Conservation (phyloP, 2,888 invertebrate species). For the Calameuta filiformis region DNA sequence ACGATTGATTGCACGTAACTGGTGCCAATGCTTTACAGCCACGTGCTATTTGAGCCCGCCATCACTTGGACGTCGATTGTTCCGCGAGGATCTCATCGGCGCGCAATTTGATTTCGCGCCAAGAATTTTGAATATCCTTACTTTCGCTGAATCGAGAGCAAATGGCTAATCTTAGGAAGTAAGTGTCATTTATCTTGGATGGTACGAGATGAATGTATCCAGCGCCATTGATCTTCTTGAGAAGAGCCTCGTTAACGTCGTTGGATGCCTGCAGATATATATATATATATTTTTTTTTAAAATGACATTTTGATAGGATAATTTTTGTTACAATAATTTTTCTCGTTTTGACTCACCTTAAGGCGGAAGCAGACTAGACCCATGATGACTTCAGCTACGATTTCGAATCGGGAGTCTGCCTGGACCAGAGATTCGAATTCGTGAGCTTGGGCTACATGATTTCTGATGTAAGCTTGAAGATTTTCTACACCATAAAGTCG, state of each 20-base stretch:
- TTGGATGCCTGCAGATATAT: constrained; percentile 73
- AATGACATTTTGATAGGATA: neutral
- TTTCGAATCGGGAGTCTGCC: constrained; percentile 86
- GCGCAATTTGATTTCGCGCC: constrained; percentile 84
- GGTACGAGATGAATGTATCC: constrained; percentile 95
- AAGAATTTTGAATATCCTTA: constrained; percentile 85
- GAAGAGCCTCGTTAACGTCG: constrained; percentile 82
- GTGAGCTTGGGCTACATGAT: constrained; percentile 86
- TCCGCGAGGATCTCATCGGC: constrained; percentile 75
- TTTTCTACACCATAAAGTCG: constrained; percentile 90
- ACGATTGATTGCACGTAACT: constrained; percentile 61
- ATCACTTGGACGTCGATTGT: constrained; percentile 62
- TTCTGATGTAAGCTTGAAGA: constrained; percentile 86
- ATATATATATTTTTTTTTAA: neutral
- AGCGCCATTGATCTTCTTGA: constrained; percentile 87
- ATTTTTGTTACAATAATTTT: neutral
- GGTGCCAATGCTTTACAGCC: constrained; percentile 56
- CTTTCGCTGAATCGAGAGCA: constrained; percentile 87
- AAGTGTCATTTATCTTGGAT: constrained; percentile 84
- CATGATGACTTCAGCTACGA: constrained; percentile 89
- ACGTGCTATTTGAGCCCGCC: constrained; percentile 61
- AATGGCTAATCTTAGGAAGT: constrained; percentile 89
- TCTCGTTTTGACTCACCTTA: constrained; percentile 69
- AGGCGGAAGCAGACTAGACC: constrained; percentile 96
- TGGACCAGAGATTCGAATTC: constrained; percentile 85